phyloP scores from a whole-genome alignment of 1,140 invertebrate species.

The Lepidurus apus region DNA sequence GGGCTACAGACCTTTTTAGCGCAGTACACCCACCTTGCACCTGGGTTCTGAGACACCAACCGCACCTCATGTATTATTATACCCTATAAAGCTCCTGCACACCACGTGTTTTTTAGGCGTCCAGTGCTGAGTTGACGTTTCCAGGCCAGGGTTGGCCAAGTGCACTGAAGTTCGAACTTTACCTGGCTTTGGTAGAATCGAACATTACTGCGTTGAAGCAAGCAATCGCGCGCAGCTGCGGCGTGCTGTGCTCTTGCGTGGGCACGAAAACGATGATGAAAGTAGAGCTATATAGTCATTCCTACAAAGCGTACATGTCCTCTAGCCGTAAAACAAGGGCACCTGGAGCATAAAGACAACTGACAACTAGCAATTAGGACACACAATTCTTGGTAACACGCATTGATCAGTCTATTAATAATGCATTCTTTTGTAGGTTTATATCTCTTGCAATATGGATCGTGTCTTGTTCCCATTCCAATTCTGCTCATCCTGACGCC shows the following conservation, averaged over 20 bases:
- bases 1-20: conserved; percentile 17
- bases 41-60: conserved; percentile 5
- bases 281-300: too few species aligned
- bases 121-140: neutral
- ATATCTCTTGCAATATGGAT: neutral
- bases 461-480: neutral
- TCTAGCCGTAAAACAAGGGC: neutral
- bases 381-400: neutral
- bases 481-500: neutral
- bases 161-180: neutral
- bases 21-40: neutral
- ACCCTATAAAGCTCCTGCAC: neutral
- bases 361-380: neutral
- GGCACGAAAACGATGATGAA: too few species aligned
- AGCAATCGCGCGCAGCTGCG: neutral
- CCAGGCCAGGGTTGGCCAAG: neutral
- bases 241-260: neutral
- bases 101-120: neutral
- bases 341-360: neutral
- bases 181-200: neutral
- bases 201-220: neutral
- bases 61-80: conserved; percentile 4
- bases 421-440: neutral
- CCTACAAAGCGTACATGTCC: too few species aligned
- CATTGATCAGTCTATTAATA: conserved; percentile 22